A percentile compares a stretch with the other conserved stretches of the same genome.
phyloP scores from a whole-genome alignment of 2,888 invertebrate genomes.

The Stenotaenia linearis region DNA sequence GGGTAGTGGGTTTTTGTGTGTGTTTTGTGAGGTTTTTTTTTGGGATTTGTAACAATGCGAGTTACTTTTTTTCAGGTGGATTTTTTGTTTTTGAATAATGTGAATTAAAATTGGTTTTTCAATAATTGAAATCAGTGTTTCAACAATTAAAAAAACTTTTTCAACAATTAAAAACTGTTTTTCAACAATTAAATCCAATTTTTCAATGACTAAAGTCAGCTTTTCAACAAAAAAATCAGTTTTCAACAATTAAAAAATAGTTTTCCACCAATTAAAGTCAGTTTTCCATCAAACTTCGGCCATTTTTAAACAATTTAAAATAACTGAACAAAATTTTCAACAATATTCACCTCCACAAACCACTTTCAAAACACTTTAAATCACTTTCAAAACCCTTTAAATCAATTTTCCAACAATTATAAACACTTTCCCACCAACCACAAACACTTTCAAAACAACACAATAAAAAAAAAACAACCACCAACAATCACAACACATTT shows the following conservation, averaged over 20 bases:
- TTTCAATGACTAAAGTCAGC: neutral
- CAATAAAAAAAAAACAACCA: neutral
- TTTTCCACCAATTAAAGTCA: neutral
- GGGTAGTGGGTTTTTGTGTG: too few species aligned
- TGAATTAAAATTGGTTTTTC: too few species aligned
- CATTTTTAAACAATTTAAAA: neutral
- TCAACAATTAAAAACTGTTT: neutral
- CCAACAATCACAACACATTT: neutral
- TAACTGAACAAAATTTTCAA: neutral
- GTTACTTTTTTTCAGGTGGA: too few species aligned
- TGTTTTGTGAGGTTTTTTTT: too few species aligned
- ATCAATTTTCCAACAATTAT: neutral
- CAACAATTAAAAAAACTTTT: neutral
- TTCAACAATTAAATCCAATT: neutral
- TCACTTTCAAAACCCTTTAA: too few species aligned
- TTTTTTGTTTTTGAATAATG: too few species aligned
- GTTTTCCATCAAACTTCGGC: neutral
- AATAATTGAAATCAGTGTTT: too few species aligned
- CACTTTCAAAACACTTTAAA: too few species aligned
- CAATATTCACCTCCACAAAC: too few species aligned
- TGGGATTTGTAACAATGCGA: too few species aligned
- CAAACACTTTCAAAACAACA: neutral
- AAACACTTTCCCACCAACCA: too few species aligned
- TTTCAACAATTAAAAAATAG: neutral
- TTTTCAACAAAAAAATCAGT: neutral